phyloP scores from a whole-genome alignment of 2,888 invertebrate genomes.

The Sarcophaga caerulescens region DNA sequence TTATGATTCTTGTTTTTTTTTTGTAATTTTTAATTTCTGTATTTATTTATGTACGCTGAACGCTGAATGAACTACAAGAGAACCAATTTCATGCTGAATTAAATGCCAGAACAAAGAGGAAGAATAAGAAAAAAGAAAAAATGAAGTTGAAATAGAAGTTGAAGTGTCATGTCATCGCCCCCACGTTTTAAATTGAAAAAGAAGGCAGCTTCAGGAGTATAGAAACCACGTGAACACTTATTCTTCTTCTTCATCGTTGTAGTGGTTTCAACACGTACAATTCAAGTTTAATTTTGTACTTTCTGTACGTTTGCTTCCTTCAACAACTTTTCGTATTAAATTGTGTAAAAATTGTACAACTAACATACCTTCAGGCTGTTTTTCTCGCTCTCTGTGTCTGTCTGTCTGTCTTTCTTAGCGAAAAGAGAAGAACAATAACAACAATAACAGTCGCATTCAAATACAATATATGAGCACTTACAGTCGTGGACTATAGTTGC shows the following conservation, averaged over 20 bases:
- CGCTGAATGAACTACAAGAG: conserved; percentile 66
- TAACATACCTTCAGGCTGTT: conserved; percentile 63
- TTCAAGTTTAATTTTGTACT: conserved; percentile 65
- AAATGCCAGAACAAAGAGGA: conserved; percentile 74
- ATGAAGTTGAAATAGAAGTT: conserved; percentile 69
- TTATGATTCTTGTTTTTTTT: conserved; percentile 1
- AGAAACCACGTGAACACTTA: conserved; percentile 52
- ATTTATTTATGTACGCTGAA: conserved; percentile 37
- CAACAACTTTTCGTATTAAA: conserved; percentile 64
- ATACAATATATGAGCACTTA: neutral
- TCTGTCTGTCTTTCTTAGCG: neutral
- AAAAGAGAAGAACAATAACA: conserved; percentile 14
- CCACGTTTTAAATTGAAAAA: conserved; percentile 22
- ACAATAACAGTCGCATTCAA: neutral
- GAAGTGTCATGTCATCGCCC: conserved; percentile 79
- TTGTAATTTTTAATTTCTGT: conserved; percentile 2
- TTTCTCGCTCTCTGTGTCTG: no score
- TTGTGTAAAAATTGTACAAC: conserved; percentile 62
- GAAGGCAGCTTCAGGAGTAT: neutral
- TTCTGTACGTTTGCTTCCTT: conserved; percentile 52
- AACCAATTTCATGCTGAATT: conserved; percentile 80
- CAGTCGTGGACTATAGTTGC: neutral
- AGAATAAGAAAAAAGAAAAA: conserved; percentile 55
- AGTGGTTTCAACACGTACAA: conserved; percentile 37
- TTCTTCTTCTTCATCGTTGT: conserved; percentile 21